Percentiles rank a stretch among this genome's conserved stretches.
Evolutionary conservation across 2,888 invertebrate species (phyloP).

Genomic region (Tineola bisselliella): DNA sequence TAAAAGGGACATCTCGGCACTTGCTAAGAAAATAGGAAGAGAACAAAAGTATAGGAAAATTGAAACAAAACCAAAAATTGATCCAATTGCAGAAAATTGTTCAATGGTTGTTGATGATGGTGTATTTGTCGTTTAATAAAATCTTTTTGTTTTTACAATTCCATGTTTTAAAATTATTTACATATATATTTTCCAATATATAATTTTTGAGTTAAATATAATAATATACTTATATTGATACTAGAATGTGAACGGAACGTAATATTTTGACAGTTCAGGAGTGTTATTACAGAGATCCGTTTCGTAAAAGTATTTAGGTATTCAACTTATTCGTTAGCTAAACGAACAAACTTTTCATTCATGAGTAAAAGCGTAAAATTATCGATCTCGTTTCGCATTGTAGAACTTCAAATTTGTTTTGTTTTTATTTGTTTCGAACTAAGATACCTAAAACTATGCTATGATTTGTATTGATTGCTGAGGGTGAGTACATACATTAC

Average conservation of each 20-base stretch:
- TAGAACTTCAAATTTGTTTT: neutral
- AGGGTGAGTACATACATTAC: too few relatives aligned
- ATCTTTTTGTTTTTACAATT: too few relatives aligned
- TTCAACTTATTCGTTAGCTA: neutral
- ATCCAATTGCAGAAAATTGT: constrained; percentile 33
- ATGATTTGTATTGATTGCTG: too few relatives aligned
- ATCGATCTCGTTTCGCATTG: neutral
- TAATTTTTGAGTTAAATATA: too few relatives aligned
- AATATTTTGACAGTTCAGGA: neutral
- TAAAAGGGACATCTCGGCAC: constrained; percentile 32
- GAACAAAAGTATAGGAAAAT: constrained; percentile 27
- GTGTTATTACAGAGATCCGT: neutral
- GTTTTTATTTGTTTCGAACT: neutral
- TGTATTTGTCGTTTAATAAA: constrained; percentile 34
- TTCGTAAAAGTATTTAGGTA: neutral
- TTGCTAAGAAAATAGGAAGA: constrained; percentile 35
- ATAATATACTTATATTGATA: too few relatives aligned
- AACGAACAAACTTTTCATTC: too few relatives aligned
- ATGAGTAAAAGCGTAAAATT: too few relatives aligned
- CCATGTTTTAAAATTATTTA: too few relatives aligned
- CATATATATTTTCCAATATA: too few relatives aligned
- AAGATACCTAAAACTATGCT: too few relatives aligned
- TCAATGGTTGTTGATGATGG: constrained; percentile 41
- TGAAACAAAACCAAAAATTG: constrained; percentile 18
- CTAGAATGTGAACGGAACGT: neutral